Base-by-base conservation (phyloP, 2,113 vertebrate genomes). In the Nicator chloris region DNA sequence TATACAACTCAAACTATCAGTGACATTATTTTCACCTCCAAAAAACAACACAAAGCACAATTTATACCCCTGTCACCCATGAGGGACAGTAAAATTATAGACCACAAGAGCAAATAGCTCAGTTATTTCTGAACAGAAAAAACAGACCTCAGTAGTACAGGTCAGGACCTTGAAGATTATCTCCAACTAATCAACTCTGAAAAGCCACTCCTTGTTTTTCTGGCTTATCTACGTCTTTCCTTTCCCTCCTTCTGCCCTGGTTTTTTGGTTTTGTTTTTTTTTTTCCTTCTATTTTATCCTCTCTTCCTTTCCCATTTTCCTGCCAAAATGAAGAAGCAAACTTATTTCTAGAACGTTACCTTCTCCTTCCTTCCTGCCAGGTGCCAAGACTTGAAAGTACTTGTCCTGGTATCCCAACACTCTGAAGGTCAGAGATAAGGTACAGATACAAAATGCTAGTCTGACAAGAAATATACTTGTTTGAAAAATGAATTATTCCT, bases 191-290 rank as follows among this genome's bases (percentile, higher is more conserved):
- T 65, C 63, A 90, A 86, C 71, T 89, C 88, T 30, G 15, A 82
- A 75, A 94, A 76, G 75, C 59, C 92, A 79, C 75, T 94, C 93
- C 87, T 87, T 79, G 65, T 87, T 94, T 91, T 91, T 42, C 87
- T 87, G 40, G 60, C 72, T 84, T 51, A 64, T 57, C 70, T 60
- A 28, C 0, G 0, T 50, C 61, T 35, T 82, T 61, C n/a, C 53
- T 54, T 57, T 35, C 21, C 20, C 56, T 11, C 1, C 22, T 77
- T 88, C 45, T 61, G 39, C 71, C 16, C 59, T 69, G 40, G 6
- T 88, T 80, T 63, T 28, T 16, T 50, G n/a, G n/a, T n/a, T 42
- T 3, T 42, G 30, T 31, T 30, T 30, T 33, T 82, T 89, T 59
- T 10, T 13, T 7, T 3, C 35, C 14, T 26, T 77, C 20, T 44